These are phyloP conservation scores for Heliconius sara DNA, from an alignment of 2,888 invertebrate species.

Conservation along the genomic window DNA sequence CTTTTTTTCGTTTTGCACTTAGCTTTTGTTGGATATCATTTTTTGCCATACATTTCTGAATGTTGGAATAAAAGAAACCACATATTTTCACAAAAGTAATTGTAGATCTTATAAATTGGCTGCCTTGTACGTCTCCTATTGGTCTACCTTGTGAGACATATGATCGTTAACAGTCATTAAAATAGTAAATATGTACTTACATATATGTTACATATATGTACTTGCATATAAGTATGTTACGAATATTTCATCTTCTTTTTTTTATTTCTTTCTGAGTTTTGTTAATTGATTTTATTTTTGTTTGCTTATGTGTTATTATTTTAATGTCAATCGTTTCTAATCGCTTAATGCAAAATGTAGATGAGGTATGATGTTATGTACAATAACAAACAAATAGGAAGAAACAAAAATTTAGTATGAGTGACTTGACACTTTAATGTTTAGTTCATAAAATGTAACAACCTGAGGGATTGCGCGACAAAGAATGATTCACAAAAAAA, in stretches of 20 bases:
- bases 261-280: no score
- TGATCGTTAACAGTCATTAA: not conserved
- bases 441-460: not conserved
- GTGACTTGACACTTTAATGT: not conserved
- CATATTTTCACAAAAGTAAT: not conserved
- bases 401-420: not conserved
- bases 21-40: constrained; percentile 20
- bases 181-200: not conserved
- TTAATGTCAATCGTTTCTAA: not conserved
- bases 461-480: not conserved
- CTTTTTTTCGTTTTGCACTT: constrained; percentile 45
- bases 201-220: not conserved
- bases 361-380: not conserved
- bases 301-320: not conserved
- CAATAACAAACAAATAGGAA: not conserved
- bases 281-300: not conserved
- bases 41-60: not conserved
- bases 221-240: not conserved
- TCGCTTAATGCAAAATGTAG: not conserved
- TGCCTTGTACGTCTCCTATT: not conserved
- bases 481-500: not conserved
- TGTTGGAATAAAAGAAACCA: not conserved
- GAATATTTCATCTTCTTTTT: not conserved
- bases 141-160: not conserved
- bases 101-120: not conserved